phyloP scores from a whole-genome alignment of 2,888 invertebrate species.

The Harpalus rufipes region DNA sequence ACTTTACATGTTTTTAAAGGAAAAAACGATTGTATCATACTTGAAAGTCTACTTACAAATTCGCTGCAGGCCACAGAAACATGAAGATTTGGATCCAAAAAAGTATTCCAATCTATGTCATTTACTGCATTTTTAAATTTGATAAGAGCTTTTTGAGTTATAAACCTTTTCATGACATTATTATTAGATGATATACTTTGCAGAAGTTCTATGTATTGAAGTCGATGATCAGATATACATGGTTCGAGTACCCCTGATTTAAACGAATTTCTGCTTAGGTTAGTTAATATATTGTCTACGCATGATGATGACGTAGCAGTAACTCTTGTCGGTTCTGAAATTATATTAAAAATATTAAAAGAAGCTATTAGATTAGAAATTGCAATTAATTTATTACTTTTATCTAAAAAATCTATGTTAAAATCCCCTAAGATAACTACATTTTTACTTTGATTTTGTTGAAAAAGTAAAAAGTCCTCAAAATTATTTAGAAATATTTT shows the following conservation, averaged over 20 bases:
- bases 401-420: not conserved
- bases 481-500: not conserved
- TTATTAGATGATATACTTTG: no score
- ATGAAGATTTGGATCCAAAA: no score
- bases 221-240: not conserved
- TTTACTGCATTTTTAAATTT: no score
- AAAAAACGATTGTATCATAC: no score
- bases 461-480: not conserved
- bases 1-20: no score
- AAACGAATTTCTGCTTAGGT: not conserved
- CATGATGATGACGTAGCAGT: not conserved
- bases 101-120: no score
- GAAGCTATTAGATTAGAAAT: not conserved
- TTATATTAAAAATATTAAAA: not conserved
- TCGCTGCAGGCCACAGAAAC: no score
- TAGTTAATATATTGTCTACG: not conserved
- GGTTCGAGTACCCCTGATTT: not conserved
- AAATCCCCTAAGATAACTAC: not conserved
- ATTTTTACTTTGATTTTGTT: not conserved
- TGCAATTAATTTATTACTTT: not conserved
- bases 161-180: no score
- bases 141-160: no score
- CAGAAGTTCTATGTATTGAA: not conserved
- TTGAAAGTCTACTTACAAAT: no score
- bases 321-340: not conserved